phyloP scores from a whole-genome alignment of 2,888 invertebrate genomes.

The Lepidochrysops patricia region DNA sequence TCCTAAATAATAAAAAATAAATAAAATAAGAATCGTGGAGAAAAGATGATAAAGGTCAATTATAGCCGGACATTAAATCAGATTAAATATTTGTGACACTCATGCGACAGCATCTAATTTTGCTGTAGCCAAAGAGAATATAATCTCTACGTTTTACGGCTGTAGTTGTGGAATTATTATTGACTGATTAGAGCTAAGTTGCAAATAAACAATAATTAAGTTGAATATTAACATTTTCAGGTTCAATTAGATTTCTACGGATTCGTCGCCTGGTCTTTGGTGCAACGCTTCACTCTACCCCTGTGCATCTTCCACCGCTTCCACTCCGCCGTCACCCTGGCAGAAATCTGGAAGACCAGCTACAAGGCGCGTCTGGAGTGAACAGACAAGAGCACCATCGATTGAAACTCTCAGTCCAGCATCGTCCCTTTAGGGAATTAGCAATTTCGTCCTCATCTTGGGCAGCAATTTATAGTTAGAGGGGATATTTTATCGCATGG shows the following conservation, averaged over 20 bases:
- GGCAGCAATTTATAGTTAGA: constrained; percentile 63
- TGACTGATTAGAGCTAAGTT: too few species aligned
- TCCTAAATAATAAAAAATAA: too few species aligned
- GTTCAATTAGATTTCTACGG: constrained; percentile 94
- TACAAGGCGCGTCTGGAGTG: constrained; percentile 93
- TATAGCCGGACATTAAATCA: too few species aligned
- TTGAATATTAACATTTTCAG: constrained; percentile 39
- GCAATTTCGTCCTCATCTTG: constrained; percentile 63
- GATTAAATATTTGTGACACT: too few species aligned
- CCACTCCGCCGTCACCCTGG: constrained; percentile 94
- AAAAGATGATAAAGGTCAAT: too few species aligned
- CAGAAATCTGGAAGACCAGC: constrained; percentile 96
- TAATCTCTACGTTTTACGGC: too few species aligned
- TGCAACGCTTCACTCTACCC: constrained; percentile 93
- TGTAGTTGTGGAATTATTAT: too few species aligned
- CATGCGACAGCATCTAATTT: too few species aligned
- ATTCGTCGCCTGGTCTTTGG: constrained; percentile 92
- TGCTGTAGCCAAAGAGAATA: too few species aligned
- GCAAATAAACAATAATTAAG: too few species aligned
- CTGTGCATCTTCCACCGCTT: constrained; percentile 97
- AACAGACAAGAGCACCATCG: constrained; percentile 39
- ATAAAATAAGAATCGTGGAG: too few species aligned
- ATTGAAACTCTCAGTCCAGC: constrained; percentile 38
- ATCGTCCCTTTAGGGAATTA: constrained; percentile 19
- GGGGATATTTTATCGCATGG: constrained; percentile 50